A percentile compares a stretch with the other conserved stretches of the same genome.
phyloP scores from a whole-genome alignment of 2,888 invertebrate genomes.

The Microctonus aethiopoides region DNA sequence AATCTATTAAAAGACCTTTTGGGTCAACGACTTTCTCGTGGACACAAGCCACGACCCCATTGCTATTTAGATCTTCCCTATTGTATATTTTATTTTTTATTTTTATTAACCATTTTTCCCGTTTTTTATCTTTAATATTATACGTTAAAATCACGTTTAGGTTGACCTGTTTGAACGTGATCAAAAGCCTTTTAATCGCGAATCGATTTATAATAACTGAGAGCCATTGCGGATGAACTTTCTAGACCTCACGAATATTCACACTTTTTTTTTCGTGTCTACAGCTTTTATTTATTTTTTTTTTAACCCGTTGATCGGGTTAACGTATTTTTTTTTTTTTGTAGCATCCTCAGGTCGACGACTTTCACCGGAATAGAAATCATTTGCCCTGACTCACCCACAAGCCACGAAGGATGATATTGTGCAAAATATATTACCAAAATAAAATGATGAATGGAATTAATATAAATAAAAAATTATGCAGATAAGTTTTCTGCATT shows the following conservation, averaged over 20 bases:
- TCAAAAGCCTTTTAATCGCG: not conserved
- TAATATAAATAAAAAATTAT: too few relatives aligned
- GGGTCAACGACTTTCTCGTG: slow-evolving; percentile 19
- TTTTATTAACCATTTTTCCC: not conserved
- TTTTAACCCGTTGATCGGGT: not conserved
- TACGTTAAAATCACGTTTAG: not conserved
- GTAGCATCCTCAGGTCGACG: slow-evolving; percentile 29
- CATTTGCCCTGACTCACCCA: slow-evolving; percentile 20
- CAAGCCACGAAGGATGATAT: not conserved
- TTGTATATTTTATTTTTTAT: not conserved
- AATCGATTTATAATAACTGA: not conserved
- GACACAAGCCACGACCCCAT: slow-evolving; percentile 6
- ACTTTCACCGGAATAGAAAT: slow-evolving; percentile 44
- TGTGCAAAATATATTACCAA: not conserved
- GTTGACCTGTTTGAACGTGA: not conserved
- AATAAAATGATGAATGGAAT: not conserved
- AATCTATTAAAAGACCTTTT: slow-evolving; percentile 22
- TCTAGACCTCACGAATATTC: not conserved
- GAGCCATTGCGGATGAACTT: not conserved
- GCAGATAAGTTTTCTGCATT: too few relatives aligned
- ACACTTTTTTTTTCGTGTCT: not conserved
- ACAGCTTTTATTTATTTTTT: not conserved
- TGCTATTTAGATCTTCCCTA: not conserved
- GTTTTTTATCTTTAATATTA: not conserved
- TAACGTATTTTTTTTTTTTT: not conserved